These are phyloP conservation scores for Hypolimnas misippus DNA, from an alignment of 2,888 invertebrate species.

Conservation along the genomic window DNA sequence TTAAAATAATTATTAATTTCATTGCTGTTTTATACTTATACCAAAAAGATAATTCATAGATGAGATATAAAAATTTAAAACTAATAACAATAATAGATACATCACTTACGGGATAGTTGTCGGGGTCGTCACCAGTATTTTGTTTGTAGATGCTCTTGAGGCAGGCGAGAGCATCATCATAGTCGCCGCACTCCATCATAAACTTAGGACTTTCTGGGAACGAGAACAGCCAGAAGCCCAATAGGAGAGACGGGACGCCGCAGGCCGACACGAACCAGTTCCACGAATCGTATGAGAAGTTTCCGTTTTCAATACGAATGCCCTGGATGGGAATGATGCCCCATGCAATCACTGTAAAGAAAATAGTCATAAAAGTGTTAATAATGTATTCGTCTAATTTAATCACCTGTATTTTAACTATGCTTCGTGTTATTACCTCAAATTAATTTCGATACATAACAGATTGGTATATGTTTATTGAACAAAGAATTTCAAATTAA, in stretches of 20 bases:
- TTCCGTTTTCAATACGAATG: slow-evolving; percentile 82
- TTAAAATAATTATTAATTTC: too few relatives aligned
- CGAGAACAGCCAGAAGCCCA: slow-evolving; percentile 88
- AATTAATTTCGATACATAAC: too few relatives aligned
- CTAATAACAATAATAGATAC: background rate
- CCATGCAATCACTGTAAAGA: slow-evolving; percentile 88
- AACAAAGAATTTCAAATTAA: too few relatives aligned
- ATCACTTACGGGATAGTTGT: slow-evolving; percentile 87
- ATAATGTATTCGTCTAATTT: too few relatives aligned
- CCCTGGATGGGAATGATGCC: slow-evolving; percentile 88
- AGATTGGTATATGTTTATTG: too few relatives aligned
- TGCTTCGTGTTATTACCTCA: too few relatives aligned
- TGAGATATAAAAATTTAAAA: too few relatives aligned
- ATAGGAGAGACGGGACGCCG: slow-evolving; percentile 87
- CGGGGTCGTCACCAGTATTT: slow-evolving; percentile 88
- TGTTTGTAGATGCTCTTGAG: slow-evolving; percentile 87
- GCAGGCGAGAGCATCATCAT: slow-evolving; percentile 88
- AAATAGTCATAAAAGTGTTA: too few relatives aligned
- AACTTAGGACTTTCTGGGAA: slow-evolving; percentile 94
- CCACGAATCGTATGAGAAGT: slow-evolving; percentile 90
- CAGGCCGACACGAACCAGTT: slow-evolving; percentile 91
- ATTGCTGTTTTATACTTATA: too few relatives aligned
- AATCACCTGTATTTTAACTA: too few relatives aligned
- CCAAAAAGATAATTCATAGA: too few relatives aligned
- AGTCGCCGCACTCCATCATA: slow-evolving; percentile 90